Evolutionary conservation across 2,797 vertebrate genomes (phyloP), one percentile per base, ranked within the genome.

Genomic region (Natrix natrix): DNA sequence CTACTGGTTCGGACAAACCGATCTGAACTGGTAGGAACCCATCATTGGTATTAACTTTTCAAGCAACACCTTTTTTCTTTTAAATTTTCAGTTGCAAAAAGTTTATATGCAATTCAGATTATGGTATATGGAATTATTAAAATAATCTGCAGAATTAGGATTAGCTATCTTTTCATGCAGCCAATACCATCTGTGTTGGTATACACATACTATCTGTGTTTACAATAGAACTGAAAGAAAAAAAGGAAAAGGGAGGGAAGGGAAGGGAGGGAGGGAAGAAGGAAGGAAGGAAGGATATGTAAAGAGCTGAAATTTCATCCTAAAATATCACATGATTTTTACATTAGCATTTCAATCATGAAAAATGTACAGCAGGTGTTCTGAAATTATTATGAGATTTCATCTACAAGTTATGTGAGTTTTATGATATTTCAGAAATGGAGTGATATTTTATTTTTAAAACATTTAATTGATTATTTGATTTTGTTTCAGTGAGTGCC

Each of bases 31-130:
- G 48, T 52, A 52, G 48, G 48, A 52, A 52, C 48, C 48, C 48
- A 52, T 7, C 48, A 52, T 5, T 52, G 48, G 95, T 95, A 95
- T 74, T 91, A 97, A 95, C 96, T 94, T 94, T 96, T 96, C 96
- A 94, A 96, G 66, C 48, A 26, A 56, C 91, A 32, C 11, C 4
- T 86, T 86, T 14, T 12, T 48, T 16, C 37, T 63, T 13, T 59
- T 48, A 90, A 20, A 4, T 48, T 24, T 48, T 43, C 78, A 48
- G 43, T 48, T 48, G 48, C 8, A 48, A 83, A 83, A 83, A 12
- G 32, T 78, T 43, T 43, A 48, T 48, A 48, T 12, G 59, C 55
- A 63, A 66, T 63, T 17, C 10, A 63, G 28, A 59, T 86, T 86
- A 52, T 63, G 43, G 55, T 52, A 5, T 66, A 14, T 11, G 56